Conservation (phyloP, 2,113 vertebrate species). For the Egretta garzetta region DNA sequence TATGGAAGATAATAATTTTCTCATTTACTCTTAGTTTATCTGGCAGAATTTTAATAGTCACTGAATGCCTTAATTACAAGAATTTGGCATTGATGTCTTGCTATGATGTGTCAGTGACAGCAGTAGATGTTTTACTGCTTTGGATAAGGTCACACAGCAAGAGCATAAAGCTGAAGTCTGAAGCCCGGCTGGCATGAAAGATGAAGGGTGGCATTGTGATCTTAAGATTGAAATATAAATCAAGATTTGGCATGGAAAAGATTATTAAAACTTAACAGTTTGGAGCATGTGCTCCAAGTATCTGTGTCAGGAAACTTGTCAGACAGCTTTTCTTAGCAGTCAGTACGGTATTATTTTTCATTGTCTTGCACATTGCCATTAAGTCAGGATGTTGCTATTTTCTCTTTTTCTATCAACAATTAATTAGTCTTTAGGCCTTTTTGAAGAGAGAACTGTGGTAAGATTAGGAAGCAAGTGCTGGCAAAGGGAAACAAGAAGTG, state of each 20-base stretch:
- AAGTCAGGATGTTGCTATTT: background rate
- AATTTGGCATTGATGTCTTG: background rate
- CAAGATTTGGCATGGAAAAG: background rate
- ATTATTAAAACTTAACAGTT: background rate
- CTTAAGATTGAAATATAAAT: background rate
- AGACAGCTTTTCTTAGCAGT: background rate
- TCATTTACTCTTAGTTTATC: background rate
- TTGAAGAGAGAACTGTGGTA: background rate
- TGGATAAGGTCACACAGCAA: background rate
- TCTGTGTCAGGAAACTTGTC: background rate
- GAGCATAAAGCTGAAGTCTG: background rate
- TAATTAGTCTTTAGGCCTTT: background rate
- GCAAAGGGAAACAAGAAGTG: background rate
- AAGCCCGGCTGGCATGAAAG: background rate
- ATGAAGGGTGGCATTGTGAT: background rate
- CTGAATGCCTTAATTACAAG: background rate
- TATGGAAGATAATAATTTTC: background rate
- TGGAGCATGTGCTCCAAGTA: background rate
- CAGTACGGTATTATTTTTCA: background rate
- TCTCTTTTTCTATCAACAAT: background rate
- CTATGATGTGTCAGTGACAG: background rate
- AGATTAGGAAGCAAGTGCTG: background rate
- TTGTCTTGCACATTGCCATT: background rate
- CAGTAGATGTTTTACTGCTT: background rate
- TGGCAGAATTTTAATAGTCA: background rate